These are phyloP conservation scores for Pristionchus exspectatus DNA, from an alignment of 2,888 invertebrate genomes.

Conservation along the genomic window DNA sequence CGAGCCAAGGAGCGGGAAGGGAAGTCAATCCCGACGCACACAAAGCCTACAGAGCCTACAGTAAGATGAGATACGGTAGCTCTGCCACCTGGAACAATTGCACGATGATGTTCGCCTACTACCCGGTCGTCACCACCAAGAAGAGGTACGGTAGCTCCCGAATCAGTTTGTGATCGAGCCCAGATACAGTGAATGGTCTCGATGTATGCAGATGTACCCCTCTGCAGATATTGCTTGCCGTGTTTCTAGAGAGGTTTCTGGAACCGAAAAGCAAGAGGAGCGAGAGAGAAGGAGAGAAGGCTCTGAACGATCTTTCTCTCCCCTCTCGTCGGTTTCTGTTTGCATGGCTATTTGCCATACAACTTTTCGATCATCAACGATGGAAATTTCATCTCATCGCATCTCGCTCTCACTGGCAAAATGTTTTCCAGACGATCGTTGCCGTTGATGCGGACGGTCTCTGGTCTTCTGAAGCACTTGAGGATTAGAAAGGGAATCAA, in stretches of 20 bases:
- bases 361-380: constrained; percentile 46
- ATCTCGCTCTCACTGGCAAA: not conserved
- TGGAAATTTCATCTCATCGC: not conserved
- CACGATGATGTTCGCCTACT: constrained; percentile 41
- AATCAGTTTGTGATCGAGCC: not conserved
- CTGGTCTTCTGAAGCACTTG: not conserved
- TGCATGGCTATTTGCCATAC: constrained; percentile 38
- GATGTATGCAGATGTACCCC: not conserved
- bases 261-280: constrained; percentile 18
- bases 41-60: not conserved
- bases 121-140: constrained; percentile 7
- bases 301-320: constrained; percentile 22
- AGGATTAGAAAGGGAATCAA: not conserved
- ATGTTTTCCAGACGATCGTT: constrained; percentile 27
- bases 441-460: constrained; percentile 21
- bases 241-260: constrained; percentile 29
- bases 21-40: not conserved
- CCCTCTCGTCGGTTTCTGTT: not conserved
- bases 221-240: constrained; percentile 10
- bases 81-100: constrained; percentile 28
- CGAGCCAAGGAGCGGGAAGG: not conserved
- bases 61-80: constrained; percentile 31
- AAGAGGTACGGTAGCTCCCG: constrained; percentile 16
- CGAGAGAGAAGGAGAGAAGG: not conserved
- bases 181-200: not conserved